phyloP scores from a whole-genome alignment of 2,113 vertebrate genomes.

The Tauraco erythrolophus region DNA sequence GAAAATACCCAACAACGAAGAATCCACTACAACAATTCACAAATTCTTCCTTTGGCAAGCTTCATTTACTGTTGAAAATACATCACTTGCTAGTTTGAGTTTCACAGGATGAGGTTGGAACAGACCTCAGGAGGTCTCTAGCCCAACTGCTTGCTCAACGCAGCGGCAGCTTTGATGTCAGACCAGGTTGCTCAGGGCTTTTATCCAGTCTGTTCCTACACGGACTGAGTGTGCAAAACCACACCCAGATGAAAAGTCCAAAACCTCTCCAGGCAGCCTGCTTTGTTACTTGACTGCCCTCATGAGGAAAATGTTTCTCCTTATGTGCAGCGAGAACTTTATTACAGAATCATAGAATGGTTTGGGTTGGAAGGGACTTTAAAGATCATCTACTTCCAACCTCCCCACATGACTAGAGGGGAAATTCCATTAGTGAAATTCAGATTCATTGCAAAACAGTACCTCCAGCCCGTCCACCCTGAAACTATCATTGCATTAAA shows the following conservation, averaged over 20 bases:
- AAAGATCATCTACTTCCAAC: too few species aligned
- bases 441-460: not conserved
- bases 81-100: not conserved
- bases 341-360: too few species aligned
- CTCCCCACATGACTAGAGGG: not conserved
- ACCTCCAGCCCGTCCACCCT: rapidly evolving
- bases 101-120: not conserved
- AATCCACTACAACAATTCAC: not conserved
- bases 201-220: not conserved
- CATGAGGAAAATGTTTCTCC: not conserved
- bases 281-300: not conserved
- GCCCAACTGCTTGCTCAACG: not conserved
- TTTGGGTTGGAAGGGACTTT: too few species aligned
- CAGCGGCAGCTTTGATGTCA: not conserved
- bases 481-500: not conserved
- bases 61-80: not conserved
- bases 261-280: not conserved
- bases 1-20: not conserved
- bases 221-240: too few species aligned
- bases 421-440: not conserved
- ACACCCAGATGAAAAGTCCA: too few species aligned
- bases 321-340: not conserved
- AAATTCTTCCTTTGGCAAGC: not conserved
- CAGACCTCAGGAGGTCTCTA: not conserved
- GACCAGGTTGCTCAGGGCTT: not conserved